Evolutionary conservation across 64 coral and sea anemone genomes (phyloP), one percentile per base, ranked within the genome.

Genomic region (Hydrozoanthus tunicans): DNA sequence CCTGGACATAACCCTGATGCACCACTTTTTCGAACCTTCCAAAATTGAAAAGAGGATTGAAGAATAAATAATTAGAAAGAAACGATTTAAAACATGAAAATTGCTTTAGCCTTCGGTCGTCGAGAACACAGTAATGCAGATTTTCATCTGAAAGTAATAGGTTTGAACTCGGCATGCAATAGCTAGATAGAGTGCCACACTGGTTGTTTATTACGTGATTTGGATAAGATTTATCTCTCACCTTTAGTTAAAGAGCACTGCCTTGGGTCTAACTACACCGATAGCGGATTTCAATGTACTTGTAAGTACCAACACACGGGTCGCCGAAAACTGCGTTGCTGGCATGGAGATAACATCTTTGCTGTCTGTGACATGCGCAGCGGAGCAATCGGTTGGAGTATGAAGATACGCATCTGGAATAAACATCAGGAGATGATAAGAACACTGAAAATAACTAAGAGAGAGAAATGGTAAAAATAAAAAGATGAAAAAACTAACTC

Each of bases 361-460:
- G 53, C 81, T 67, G 81, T 9, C 81, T 15, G 62, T 83, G 81
- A 83, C 81, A 83, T 83, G 81, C 81, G 81, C 81, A 83, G 4
- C 81, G 81, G 43, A 83, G 81, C 6, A 83, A 62, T 68, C 54
- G 64, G 62, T 53, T 83, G 7, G 81, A 83, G 14, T 83, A 83
- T n/a, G 81, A 83, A 66, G 81, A 83, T 9, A 13, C n/a, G 81
- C 81, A 83, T 6, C 81, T 83, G 81, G 53, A 83, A 63, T 13
- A 51, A 20, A 81, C 23, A 51, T 9, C 0, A 61, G 17, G 56
- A 9, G 7, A 77, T 53, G 13, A 27, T 5, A 24, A 77, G n/a
- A 77, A 11, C 73, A 25, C 9, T 77, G 32, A 43, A 53, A 52
- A 13, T 25, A 52, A 26, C 9, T 53, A 32, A 26, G 25, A 13